A percentile compares a stretch with the other conserved stretches of the same genome.
These are phyloP conservation scores for Forbesichthys agassizii DNA, from an alignment of 2,113 vertebrate species.

Conservation along the genomic window DNA sequence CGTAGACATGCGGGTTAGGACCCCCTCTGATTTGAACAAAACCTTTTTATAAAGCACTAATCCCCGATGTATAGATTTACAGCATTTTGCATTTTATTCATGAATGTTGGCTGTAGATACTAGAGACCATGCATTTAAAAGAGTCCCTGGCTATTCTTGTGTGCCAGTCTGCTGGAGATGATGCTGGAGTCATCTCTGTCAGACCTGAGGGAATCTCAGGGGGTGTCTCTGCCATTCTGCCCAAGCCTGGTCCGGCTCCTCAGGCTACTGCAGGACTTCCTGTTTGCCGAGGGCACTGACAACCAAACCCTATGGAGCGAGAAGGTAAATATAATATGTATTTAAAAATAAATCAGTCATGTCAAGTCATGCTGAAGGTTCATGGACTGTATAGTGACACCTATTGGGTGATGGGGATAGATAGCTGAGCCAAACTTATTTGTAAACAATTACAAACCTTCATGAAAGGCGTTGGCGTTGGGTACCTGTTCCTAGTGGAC, in stretches of 20 bases:
- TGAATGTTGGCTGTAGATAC: too few species aligned
- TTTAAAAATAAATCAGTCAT: not conserved
- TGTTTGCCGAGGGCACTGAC: slow-evolving; percentile 89
- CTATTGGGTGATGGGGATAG: too few species aligned
- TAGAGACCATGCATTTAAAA: not conserved
- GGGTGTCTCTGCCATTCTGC: slow-evolving; percentile 73
- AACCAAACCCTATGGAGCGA: slow-evolving; percentile 94
- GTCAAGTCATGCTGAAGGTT: not conserved
- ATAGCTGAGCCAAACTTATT: too few species aligned
- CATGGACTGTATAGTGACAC: too few species aligned
- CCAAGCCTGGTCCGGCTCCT: slow-evolving; percentile 88
- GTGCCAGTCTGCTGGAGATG: slow-evolving; percentile 91
- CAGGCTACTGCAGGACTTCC: slow-evolving; percentile 94
- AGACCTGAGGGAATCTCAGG: slow-evolving; percentile 83
- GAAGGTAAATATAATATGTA: slow-evolving; percentile 78
- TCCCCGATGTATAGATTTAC: too few species aligned
- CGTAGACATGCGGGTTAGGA: too few species aligned
- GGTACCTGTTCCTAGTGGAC: too few species aligned
- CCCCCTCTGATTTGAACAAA: too few species aligned
- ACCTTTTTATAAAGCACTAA: too few species aligned
- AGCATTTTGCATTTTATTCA: too few species aligned
- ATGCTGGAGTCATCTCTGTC: slow-evolving; percentile 96
- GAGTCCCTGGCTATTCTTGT: slow-evolving; percentile 12
- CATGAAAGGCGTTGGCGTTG: too few species aligned
- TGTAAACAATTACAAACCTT: too few species aligned